These are phyloP conservation scores for Dynastes tityus DNA, from an alignment of 2,888 invertebrate genomes.

Conservation along the genomic window DNA sequence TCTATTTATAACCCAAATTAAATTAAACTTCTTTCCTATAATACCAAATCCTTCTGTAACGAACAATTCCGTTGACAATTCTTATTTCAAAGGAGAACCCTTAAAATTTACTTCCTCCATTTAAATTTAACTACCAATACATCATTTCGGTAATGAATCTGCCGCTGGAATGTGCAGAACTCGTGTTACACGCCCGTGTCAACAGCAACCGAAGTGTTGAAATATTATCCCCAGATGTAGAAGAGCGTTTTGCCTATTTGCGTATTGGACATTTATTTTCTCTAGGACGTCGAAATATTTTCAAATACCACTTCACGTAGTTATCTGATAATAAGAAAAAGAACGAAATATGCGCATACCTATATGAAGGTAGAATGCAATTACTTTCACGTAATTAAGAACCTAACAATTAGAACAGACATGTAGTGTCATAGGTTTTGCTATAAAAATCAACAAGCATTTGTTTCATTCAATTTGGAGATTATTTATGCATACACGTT, in stretches of 20 bases:
- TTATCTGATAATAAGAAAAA: neutral
- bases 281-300: neutral
- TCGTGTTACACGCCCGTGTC: conserved; percentile 46
- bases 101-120: conserved; percentile 12
- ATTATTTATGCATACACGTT: too few relatives aligned
- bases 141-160: conserved; percentile 40
- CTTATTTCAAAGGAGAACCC: neutral
- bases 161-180: conserved; percentile 39
- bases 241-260: conserved; percentile 29
- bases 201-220: conserved; percentile 43
- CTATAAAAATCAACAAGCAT: neutral
- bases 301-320: neutral
- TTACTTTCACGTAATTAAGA: neutral
- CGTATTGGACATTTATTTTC: conserved; percentile 16
- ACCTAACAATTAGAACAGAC: neutral
- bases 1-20: neutral
- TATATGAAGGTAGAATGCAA: neutral
- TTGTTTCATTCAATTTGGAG: neutral
- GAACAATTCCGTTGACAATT: neutral
- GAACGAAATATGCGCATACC: neutral
- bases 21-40: neutral
- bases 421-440: too few relatives aligned
- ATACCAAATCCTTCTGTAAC: too few relatives aligned
- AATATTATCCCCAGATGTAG: conserved; percentile 44
- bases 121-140: conserved; percentile 34